Base-by-base conservation (phyloP, 1,140 invertebrate species). In the Rhagoletis pomonella region DNA sequence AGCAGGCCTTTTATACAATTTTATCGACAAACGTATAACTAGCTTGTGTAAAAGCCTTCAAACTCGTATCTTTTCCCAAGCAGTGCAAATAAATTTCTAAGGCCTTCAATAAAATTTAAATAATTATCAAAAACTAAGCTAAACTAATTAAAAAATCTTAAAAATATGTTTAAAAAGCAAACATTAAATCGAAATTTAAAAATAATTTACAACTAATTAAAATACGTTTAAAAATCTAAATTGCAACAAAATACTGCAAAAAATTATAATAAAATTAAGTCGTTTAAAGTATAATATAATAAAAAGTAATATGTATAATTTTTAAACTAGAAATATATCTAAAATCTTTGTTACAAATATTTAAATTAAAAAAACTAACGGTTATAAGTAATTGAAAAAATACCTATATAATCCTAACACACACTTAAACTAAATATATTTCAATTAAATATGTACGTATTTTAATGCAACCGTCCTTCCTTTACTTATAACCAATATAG, bases 221-320 rank as follows among this genome's bases (percentile, higher is more conserved):
- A 62, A 62, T 12, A 62, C 4, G 17, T n/a, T 12, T 62, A 14
- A 14, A 62, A 62, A 62, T 62, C 10, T 62, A 62, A 62, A 62
- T 14, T 67, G n/a, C 42, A 73, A 73, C 42, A 73, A 73, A 73
- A 39, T 0, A 47, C 1, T 12, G 12, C 67, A 73, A 14, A 73
- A 17, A 73, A 44, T 6, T 73, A 42, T 47, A 44, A 17, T 17
- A 42, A 44, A 73, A 73, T 42, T 47, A 73, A 44, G 6, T 73
- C 42, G 44, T 42, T 73, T 44, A 73, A 73, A 47, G 4, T 73
- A 73, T 29, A 73, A 73, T 69, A 9, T 44, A 69, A 69, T 69
- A 42, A 42, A 69, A 69, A 69, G 42, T 69, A 69, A 1, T 29
- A 39, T 73, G 39, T 42, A 73, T n/a, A 44, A 44, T 55, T 73